Conservation (phyloP, 2,888 invertebrate species). For the Octonoba sinensis region DNA sequence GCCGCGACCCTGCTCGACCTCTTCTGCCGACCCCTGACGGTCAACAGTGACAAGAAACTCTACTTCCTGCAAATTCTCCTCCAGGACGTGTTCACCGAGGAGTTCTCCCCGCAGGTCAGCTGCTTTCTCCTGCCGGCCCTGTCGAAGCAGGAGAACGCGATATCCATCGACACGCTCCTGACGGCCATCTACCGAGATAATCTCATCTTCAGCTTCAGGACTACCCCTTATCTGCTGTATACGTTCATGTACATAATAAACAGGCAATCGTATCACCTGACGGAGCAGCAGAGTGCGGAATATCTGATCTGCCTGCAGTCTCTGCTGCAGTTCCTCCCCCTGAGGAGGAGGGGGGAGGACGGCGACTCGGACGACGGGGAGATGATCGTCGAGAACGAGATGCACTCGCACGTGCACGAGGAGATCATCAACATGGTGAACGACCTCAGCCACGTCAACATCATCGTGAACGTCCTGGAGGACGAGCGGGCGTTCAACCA, state of each 20-base stretch:
- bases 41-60: constrained; percentile 46
- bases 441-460: constrained; percentile 76
- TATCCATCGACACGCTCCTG: constrained; percentile 42
- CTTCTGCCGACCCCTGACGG: constrained; percentile 80
- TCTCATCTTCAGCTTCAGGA: constrained; percentile 66
- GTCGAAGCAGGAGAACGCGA: constrained; percentile 72
- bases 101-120: constrained; percentile 79
- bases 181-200: constrained; percentile 51
- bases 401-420: constrained; percentile 68
- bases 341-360: background rate
- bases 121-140: constrained; percentile 81
- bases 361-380: constrained; percentile 54
- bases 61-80: constrained; percentile 51
- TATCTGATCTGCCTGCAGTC: constrained; percentile 54
- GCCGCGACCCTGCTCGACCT: constrained; percentile 82
- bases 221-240: constrained; percentile 79
- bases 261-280: constrained; percentile 37
- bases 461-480: constrained; percentile 74
- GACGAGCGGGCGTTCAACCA: constrained; percentile 71
- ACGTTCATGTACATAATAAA: constrained; percentile 77
- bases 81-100: constrained; percentile 78
- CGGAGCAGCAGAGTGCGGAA: constrained; percentile 50
- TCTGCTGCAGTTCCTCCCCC: constrained; percentile 35
- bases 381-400: constrained; percentile 41
- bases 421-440: constrained; percentile 79